A percentile compares a stretch with the other conserved stretches of the same genome.
phyloP scores from a whole-genome alignment of 1,140 invertebrate species.

The Zophobas atratus region DNA sequence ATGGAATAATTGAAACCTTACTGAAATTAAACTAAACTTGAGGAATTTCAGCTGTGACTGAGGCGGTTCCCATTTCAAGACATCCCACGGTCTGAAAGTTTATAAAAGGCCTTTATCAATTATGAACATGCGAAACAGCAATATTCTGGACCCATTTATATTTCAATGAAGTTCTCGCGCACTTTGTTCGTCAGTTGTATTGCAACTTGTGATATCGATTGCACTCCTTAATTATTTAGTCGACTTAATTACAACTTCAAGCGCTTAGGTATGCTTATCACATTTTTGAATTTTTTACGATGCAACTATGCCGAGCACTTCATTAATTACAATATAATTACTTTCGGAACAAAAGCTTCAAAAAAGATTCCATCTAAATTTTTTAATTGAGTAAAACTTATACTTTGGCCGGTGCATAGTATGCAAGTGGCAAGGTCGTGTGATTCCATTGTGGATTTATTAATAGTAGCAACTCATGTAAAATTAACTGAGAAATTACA shows the following conservation, averaged over 20 bases:
- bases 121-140: slow-evolving; percentile 41
- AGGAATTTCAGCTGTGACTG: slow-evolving; percentile 3
- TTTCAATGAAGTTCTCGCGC: slow-evolving; percentile 35
- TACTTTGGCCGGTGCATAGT: not conserved
- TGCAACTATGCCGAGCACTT: not conserved
- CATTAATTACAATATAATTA: slow-evolving; percentile 13
- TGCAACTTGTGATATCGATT: slow-evolving; percentile 24
- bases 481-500: slow-evolving; percentile 33
- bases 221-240: slow-evolving; percentile 27
- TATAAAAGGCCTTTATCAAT: slow-evolving; percentile 43
- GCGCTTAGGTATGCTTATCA: not conserved
- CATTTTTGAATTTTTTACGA: slow-evolving; percentile 9
- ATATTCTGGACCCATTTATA: slow-evolving; percentile 40
- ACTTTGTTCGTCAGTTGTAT: slow-evolving; percentile 15
- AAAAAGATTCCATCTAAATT: not conserved
- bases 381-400: slow-evolving; percentile 19
- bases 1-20: slow-evolving; percentile 31
- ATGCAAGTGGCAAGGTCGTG: slow-evolving; percentile 29
- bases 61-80: slow-evolving; percentile 16
- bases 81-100: slow-evolving; percentile 26
- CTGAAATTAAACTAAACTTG: slow-evolving; percentile 19
- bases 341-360: not conserved
- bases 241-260: slow-evolving; percentile 19
- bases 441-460: slow-evolving; percentile 21
- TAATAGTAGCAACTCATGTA: slow-evolving; percentile 26